phyloP scores from a whole-genome alignment of 2,888 invertebrate species.

The Crematogaster levior region DNA sequence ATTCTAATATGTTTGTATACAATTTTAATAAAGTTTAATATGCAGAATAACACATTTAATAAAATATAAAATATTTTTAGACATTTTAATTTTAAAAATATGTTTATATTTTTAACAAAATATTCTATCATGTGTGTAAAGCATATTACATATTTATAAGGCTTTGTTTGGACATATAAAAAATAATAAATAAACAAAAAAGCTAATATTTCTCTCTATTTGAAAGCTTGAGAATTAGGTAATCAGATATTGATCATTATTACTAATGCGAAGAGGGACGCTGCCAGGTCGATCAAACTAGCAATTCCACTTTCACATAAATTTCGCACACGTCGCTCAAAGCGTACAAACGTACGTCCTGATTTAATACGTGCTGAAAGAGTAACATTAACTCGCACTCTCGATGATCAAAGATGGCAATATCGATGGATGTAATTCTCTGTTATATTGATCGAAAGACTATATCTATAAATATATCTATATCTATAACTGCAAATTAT shows the following conservation, averaged over 20 bases:
- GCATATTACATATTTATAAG: background rate
- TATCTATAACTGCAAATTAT: background rate
- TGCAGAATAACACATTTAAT: background rate
- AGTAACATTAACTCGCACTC: slow-evolving; percentile 1
- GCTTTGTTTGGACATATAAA: background rate
- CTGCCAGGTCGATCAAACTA: slow-evolving; percentile 10
- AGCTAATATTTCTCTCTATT: background rate
- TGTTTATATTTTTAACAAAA: too few relatives aligned
- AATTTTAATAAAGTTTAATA: background rate
- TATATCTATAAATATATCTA: background rate
- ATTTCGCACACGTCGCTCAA: slow-evolving; percentile 42
- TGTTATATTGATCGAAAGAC: background rate
- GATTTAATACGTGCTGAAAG: slow-evolving; percentile 35
- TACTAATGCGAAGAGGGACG: background rate
- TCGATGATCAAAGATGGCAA: slow-evolving; percentile 30
- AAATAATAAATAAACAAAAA: background rate
- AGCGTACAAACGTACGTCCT: slow-evolving; percentile 20
- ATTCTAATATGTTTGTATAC: background rate
- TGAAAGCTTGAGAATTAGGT: background rate
- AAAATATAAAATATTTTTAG: too few relatives aligned
- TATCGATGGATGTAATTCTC: background rate
- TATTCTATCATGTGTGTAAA: background rate
- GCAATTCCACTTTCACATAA: slow-evolving; percentile 32
- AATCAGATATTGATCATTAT: background rate
- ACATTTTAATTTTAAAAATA: too few relatives aligned